Percentiles rank a stretch among this genome's conserved stretches.
Evolutionary conservation across 1,140 invertebrate species (phyloP).

Genomic region (Anoplophora glabripennis): DNA sequence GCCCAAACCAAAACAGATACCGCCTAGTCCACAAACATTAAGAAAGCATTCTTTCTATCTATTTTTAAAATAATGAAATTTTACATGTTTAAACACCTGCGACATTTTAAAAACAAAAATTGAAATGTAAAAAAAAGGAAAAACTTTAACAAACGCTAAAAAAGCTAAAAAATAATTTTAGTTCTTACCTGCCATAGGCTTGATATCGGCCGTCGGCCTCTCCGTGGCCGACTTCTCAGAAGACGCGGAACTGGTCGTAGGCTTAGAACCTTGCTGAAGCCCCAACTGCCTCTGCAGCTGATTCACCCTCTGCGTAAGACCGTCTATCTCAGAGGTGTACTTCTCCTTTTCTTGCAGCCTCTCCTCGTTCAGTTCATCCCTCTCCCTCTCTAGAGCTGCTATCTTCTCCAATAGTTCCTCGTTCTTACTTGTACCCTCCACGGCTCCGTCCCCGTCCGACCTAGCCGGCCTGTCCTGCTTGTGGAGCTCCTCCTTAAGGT

Average conservation of each 20-base stretch:
- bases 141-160: background rate
- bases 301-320: slow-evolving; percentile 66
- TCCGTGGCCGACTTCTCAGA: slow-evolving; percentile 70
- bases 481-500: slow-evolving; percentile 56
- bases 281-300: slow-evolving; percentile 79
- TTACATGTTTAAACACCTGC: too few relatives aligned
- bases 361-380: slow-evolving; percentile 62
- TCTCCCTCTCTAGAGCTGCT: slow-evolving; percentile 59
- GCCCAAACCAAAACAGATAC: too few relatives aligned
- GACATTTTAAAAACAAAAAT: too few relatives aligned
- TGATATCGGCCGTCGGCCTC: slow-evolving; percentile 87
- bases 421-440: slow-evolving; percentile 15
- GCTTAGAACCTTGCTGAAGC: slow-evolving; percentile 65
- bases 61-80: too few relatives aligned
- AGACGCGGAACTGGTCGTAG: slow-evolving; percentile 60
- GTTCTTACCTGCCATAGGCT: slow-evolving; percentile 80
- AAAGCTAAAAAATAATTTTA: slow-evolving; percentile 18
- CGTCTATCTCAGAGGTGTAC: slow-evolving; percentile 69
- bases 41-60: slow-evolving; percentile 8
- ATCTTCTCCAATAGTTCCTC: slow-evolving; percentile 35
- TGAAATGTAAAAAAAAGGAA: too few relatives aligned
- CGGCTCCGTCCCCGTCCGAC: slow-evolving; percentile 41
- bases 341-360: slow-evolving; percentile 61
- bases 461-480: slow-evolving; percentile 54
- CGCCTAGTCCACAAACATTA: too few relatives aligned